Conservation (phyloP, 2,888 invertebrate species). For the Brassicogethes aeneus region DNA sequence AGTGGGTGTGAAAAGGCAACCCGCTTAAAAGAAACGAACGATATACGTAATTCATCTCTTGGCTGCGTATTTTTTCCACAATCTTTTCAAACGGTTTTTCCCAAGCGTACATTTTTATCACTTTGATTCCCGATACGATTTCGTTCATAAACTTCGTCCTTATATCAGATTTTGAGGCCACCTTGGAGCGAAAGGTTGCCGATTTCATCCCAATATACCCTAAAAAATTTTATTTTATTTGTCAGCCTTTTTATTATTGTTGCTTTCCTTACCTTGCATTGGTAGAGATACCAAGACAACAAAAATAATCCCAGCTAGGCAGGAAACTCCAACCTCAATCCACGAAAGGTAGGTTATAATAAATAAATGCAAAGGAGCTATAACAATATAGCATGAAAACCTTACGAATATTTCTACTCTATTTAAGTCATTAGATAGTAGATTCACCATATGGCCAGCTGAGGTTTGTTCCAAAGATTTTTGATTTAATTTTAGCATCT, state of each 20-base stretch:
- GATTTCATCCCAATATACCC: neutral
- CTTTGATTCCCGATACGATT: constrained; percentile 1
- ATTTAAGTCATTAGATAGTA: neutral
- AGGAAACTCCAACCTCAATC: neutral
- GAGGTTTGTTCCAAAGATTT: neutral
- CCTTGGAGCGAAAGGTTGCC: neutral
- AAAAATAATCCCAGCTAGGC: neutral
- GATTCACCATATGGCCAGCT: neutral
- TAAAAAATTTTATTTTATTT: constrained; percentile 1
- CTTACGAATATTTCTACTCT: neutral
- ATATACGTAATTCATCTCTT: neutral
- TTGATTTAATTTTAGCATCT: neutral
- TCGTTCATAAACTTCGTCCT: constrained; percentile 2
- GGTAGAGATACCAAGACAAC: neutral
- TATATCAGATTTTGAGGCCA: neutral
- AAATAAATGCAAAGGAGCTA: neutral
- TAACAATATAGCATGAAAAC: neutral
- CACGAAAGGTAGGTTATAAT: neutral
- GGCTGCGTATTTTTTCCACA: neutral
- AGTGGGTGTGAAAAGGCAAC: neutral
- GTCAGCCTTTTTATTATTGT: no score
- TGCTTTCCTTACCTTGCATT: neutral
- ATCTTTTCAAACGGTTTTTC: constrained; percentile 2
- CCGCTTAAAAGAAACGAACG: neutral
- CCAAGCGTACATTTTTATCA: constrained; percentile 6